phyloP scores from a whole-genome alignment of 2,113 vertebrate species.

The Zosterops japonicus region DNA sequence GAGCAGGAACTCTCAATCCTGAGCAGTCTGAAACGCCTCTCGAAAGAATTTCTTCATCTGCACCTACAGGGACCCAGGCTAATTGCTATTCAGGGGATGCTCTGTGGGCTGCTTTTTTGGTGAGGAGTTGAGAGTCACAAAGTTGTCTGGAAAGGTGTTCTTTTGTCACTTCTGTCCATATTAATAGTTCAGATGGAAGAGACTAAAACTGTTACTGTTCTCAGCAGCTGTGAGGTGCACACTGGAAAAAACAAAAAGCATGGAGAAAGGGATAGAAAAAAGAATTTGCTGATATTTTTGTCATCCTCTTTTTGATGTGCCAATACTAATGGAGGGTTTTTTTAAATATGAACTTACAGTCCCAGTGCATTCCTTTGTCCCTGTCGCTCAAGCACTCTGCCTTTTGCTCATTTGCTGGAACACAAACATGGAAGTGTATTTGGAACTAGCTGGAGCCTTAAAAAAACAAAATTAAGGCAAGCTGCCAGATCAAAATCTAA shows the following conservation, averaged over 20 bases:
- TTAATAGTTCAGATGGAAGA: not conserved
- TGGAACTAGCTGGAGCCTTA: slow-evolving; percentile 29
- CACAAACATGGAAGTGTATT: slow-evolving; percentile 56
- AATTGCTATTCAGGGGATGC: not conserved
- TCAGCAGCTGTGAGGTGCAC: not conserved
- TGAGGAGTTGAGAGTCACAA: not conserved
- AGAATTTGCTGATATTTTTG: slow-evolving; percentile 21
- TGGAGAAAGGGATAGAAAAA: not conserved
- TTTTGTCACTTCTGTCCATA: not conserved
- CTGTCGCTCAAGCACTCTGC: not conserved
- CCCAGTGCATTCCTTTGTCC: not conserved
- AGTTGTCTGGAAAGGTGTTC: not conserved
- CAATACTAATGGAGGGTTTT: not conserved
- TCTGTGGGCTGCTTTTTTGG: not conserved
- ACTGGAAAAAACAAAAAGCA: not conserved
- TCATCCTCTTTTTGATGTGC: not conserved
- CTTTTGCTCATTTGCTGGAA: slow-evolving; percentile 39
- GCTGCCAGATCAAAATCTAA: slow-evolving; percentile 70
- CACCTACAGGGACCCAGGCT: not conserved
- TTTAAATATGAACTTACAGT: not conserved
- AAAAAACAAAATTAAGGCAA: slow-evolving; percentile 56
- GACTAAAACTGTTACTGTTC: not conserved
- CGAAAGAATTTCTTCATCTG: slow-evolving; percentile 22
- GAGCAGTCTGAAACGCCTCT: not conserved
- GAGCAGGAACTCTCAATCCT: slow-evolving; percentile 23